These are phyloP conservation scores for Cephus spinipes DNA, from an alignment of 2,888 invertebrate species.

Conservation along the genomic window DNA sequence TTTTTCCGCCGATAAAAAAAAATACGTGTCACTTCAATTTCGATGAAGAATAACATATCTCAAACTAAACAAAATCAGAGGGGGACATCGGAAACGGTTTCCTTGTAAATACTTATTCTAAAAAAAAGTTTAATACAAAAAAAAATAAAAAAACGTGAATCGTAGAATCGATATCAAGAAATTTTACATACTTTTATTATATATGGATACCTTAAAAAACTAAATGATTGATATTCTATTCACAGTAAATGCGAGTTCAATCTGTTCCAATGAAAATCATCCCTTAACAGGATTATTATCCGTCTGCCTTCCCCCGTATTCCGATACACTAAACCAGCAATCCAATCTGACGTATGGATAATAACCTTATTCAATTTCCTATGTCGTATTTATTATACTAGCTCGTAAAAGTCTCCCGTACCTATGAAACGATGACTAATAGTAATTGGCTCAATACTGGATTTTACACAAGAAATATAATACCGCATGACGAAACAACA, in stretches of 20 bases:
- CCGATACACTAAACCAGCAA: neutral
- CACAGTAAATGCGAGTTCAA: neutral
- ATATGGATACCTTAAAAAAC: neutral
- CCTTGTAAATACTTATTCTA: neutral
- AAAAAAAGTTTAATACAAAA: neutral
- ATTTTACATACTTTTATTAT: neutral
- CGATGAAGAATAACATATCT: too few species aligned
- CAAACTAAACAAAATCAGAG: too few species aligned
- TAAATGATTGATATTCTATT: neutral
- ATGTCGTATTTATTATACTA: neutral
- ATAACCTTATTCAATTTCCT: neutral
- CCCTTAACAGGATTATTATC: neutral
- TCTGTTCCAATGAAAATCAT: neutral
- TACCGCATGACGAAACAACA: neutral
- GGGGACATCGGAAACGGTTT: too few species aligned
- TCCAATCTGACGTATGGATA: neutral
- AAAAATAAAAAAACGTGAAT: neutral
- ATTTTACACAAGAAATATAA: neutral
- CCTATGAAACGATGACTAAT: neutral
- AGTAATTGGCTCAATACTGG: neutral
- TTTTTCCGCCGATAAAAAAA: too few species aligned
- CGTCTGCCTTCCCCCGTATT: neutral
- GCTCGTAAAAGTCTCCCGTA: neutral
- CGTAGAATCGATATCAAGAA: neutral
- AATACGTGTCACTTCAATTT: too few species aligned